Percentiles rank a stretch among this genome's conserved stretches.
These are phyloP conservation scores for Gibbula magus DNA, from an alignment of 2,888 invertebrate species.

Conservation along the genomic window DNA sequence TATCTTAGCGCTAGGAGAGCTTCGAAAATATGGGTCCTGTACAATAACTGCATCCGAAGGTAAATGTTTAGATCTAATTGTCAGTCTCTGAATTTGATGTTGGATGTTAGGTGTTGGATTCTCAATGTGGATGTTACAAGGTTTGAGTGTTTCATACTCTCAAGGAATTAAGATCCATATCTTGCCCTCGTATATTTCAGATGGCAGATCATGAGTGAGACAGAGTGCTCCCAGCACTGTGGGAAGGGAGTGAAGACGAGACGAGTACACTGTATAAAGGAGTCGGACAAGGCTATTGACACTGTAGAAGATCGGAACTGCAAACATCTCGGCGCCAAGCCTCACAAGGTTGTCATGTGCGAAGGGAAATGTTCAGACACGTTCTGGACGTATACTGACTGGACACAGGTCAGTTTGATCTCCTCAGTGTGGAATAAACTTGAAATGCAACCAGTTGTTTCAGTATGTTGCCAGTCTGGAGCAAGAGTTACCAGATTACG, in stretches of 20 bases:
- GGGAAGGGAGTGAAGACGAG: slow-evolving; percentile 81
- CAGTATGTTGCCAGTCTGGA: not conserved
- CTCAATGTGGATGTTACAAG: too few species aligned
- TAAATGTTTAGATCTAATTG: too few species aligned
- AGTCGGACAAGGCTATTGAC: slow-evolving; percentile 48
- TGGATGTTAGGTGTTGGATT: too few species aligned
- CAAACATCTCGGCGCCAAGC: slow-evolving; percentile 76
- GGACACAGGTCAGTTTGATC: slow-evolving; percentile 80
- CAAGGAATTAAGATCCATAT: too few species aligned
- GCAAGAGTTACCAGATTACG: too few species aligned
- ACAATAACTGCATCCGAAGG: too few species aligned
- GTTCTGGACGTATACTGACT: slow-evolving; percentile 84
- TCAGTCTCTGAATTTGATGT: too few species aligned
- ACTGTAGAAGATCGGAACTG: slow-evolving; percentile 77
- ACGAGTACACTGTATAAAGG: slow-evolving; percentile 80
- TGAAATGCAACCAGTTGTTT: not conserved
- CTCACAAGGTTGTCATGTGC: slow-evolving; percentile 78
- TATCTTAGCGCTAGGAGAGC: too few species aligned
- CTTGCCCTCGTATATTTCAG: slow-evolving; percentile 65
- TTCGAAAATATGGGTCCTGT: too few species aligned
- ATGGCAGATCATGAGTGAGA: slow-evolving; percentile 79
- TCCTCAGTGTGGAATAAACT: not conserved
- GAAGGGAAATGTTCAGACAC: slow-evolving; percentile 81
- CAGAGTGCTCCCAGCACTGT: slow-evolving; percentile 84
- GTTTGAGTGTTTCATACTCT: too few species aligned